Conservation (phyloP, 2,113 vertebrate genomes). For the Pseudorasbora parva region DNA sequence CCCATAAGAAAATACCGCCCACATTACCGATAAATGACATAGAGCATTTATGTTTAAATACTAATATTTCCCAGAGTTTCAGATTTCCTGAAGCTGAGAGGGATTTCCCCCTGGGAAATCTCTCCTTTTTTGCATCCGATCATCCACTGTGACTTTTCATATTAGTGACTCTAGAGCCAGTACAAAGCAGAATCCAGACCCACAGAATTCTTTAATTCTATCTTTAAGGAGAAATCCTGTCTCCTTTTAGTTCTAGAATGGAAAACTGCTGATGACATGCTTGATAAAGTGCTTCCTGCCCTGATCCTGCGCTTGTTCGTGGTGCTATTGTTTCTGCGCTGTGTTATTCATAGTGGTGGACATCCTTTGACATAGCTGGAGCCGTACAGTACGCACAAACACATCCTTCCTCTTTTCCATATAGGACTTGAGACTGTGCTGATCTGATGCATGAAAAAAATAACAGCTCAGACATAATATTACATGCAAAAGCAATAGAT, state of each 20-base stretch:
- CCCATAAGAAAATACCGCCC: not conserved
- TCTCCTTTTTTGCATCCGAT: not conserved
- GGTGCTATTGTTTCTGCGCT: slow-evolving; percentile 42
- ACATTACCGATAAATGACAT: not conserved
- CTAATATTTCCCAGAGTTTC: not conserved
- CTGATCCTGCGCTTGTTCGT: slow-evolving; percentile 4
- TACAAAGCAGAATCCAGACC: not conserved
- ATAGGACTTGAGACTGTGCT: not conserved
- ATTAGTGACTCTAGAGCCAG: not conserved
- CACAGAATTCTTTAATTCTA: not conserved
- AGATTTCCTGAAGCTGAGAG: not conserved
- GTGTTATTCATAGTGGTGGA: slow-evolving; percentile 25
- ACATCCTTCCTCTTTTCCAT: slow-evolving; percentile 22
- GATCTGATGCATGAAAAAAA: not conserved
- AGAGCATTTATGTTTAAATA: not conserved
- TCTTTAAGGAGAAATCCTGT: not conserved
- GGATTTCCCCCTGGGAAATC: not conserved
- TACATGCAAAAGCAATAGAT: not conserved
- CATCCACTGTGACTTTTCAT: not conserved
- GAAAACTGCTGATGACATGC: slow-evolving; percentile 1
- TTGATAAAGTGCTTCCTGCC: slow-evolving; percentile 37
- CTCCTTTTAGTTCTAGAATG: not conserved
- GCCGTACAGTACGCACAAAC: not conserved
- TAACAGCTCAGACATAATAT: not conserved
- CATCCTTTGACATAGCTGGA: slow-evolving; percentile 26